Evolutionary conservation across 2,797 vertebrate species (phyloP).

Genomic region (Diplodus puntazzo): DNA sequence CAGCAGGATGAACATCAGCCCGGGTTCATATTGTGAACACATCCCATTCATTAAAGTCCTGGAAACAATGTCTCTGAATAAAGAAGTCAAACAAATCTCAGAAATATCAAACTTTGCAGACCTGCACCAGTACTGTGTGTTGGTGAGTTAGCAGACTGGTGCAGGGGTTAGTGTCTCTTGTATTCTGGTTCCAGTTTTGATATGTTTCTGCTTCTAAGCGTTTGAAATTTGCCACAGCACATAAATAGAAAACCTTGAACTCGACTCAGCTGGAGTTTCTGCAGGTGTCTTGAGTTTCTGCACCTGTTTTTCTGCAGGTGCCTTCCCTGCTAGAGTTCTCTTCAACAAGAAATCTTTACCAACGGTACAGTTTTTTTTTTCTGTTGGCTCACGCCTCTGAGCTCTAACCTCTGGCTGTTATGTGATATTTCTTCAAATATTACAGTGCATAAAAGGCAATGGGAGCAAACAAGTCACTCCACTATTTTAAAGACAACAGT

Average conservation of each 20-base stretch:
- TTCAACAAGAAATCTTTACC: neutral
- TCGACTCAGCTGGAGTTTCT: neutral
- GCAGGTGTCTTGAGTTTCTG: slow-evolving; percentile 17
- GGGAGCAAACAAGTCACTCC: no score
- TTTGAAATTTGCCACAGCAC: slow-evolving; percentile 29
- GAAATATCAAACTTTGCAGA: neutral
- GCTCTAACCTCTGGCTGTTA: neutral
- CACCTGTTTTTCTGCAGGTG: slow-evolving; percentile 37
- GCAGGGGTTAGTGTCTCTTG: neutral
- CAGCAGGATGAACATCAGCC: slow-evolving; percentile 3
- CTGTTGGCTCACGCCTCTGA: neutral
- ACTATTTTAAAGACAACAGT: no score
- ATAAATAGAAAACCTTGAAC: slow-evolving; percentile 21
- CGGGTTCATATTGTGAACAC: neutral
- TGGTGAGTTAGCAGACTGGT: no score
- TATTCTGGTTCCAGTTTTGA: neutral
- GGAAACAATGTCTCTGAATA: neutral
- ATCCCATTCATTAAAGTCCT: neutral
- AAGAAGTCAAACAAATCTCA: no score
- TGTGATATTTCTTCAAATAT: neutral
- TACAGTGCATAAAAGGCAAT: neutral
- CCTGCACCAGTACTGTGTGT: neutral
- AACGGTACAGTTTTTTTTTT: neutral
- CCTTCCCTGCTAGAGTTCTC: neutral
- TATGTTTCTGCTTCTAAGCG: neutral